These are phyloP conservation scores for Natrix natrix DNA, from an alignment of 2,797 vertebrate species.

Conservation along the genomic window DNA sequence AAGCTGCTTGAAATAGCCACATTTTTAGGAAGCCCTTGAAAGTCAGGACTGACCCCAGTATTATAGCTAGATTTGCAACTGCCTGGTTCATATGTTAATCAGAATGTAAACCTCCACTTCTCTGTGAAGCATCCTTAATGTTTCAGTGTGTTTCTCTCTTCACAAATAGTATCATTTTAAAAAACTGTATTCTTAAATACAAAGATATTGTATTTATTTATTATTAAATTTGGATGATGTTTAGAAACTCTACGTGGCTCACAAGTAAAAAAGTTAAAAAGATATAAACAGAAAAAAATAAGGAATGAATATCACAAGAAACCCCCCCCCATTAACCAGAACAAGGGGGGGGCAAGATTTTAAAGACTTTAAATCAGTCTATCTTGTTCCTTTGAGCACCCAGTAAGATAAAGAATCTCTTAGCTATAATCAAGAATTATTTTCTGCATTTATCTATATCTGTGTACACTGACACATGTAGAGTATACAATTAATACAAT, in stretches of 20 bases:
- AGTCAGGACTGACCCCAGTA: neutral
- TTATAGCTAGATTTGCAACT: neutral
- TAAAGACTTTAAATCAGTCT: neutral
- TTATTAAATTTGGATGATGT: too few relatives aligned
- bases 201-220: too few relatives aligned
- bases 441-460: neutral
- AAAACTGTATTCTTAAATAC: neutral
- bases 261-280: too few relatives aligned
- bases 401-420: neutral
- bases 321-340: too few relatives aligned
- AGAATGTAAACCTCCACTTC: neutral
- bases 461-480: neutral
- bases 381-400: neutral
- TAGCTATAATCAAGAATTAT: neutral
- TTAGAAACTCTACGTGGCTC: too few relatives aligned
- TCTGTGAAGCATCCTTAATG: neutral
- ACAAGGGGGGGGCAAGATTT: too few relatives aligned
- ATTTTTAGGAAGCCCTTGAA: neutral
- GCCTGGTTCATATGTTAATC: neutral
- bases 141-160: neutral
- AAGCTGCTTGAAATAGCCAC: neutral
- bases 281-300: too few relatives aligned
- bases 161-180: neutral
- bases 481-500: neutral
- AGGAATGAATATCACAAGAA: too few relatives aligned